Conservation (phyloP, 2,797 vertebrate species). For the Amphiprion clarkii region DNA sequence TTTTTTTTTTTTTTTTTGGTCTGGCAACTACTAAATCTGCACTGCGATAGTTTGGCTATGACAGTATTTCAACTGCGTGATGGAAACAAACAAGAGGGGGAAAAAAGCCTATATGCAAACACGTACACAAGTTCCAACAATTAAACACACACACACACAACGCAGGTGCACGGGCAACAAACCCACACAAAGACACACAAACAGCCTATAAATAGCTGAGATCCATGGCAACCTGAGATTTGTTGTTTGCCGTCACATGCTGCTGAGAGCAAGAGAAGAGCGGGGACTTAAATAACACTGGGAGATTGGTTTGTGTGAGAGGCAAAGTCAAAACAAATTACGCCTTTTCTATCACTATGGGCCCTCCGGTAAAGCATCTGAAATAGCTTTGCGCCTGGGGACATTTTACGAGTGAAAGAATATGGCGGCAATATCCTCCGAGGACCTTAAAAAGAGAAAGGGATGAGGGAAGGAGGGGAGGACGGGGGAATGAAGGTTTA, state of each 20-base stretch:
- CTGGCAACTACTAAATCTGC: constrained; percentile 53
- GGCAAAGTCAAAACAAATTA: constrained; percentile 87
- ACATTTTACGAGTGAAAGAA: constrained; percentile 82
- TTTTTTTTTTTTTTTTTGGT: constrained; percentile 33
- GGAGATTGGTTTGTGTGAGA: constrained; percentile 83
- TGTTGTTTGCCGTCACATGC: constrained; percentile 81
- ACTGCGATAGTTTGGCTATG: constrained; percentile 59
- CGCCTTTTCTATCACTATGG: constrained; percentile 82
- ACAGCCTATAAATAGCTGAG: constrained; percentile 80
- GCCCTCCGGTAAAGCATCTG: constrained; percentile 81
- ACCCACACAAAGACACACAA: constrained; percentile 34
- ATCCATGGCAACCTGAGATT: constrained; percentile 83
- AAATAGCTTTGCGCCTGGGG: constrained; percentile 83
- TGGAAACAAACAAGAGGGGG: constrained; percentile 51
- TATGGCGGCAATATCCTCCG: constrained; percentile 75
- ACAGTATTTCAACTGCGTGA: constrained; percentile 61
- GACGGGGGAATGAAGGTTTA: constrained; percentile 65
- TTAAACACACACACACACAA: background rate
- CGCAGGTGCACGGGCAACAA: constrained; percentile 13
- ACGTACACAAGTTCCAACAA: background rate
- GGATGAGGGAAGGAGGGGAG: constrained; percentile 56
- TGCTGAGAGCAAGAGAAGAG: constrained; percentile 77
- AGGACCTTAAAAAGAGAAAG: constrained; percentile 71
- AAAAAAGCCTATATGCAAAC: constrained; percentile 13
- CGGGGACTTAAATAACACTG: constrained; percentile 82